Percentiles rank a stretch among this genome's conserved stretches.
Evolutionary conservation across 2,113 vertebrate species (phyloP).

Genomic region (Percina caprodes): DNA sequence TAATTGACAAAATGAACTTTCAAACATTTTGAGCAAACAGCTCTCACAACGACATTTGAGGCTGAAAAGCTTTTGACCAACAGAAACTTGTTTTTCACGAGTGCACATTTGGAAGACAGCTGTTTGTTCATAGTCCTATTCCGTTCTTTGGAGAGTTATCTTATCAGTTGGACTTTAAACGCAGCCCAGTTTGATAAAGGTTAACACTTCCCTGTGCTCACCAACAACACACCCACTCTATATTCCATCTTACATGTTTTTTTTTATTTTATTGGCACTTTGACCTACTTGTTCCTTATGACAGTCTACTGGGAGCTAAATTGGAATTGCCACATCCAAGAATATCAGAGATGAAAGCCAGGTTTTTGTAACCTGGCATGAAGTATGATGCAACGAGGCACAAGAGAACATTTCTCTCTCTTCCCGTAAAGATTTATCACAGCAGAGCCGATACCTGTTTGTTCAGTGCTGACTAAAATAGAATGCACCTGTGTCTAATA

Average conservation of each 20-base stretch:
- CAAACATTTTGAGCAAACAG: conserved; percentile 13
- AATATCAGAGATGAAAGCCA: conserved; percentile 17
- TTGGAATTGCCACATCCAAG: conserved; percentile 30
- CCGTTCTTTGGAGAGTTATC: conserved; percentile 55
- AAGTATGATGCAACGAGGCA: conserved; percentile 46
- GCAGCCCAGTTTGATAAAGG: conserved; percentile 63
- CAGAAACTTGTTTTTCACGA: conserved; percentile 30
- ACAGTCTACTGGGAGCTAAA: conserved; percentile 24
- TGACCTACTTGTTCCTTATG: conserved; percentile 65
- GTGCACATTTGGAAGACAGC: conserved; percentile 12
- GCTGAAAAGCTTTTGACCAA: neutral
- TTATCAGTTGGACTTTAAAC: conserved; percentile 79
- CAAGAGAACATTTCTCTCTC: conserved; percentile 41
- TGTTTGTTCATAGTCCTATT: conserved; percentile 68
- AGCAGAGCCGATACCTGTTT: conserved; percentile 57
- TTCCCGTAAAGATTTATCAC: conserved; percentile 46
- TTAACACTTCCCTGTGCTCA: conserved; percentile 36
- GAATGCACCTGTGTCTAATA: conserved; percentile 72
- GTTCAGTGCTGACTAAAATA: conserved; percentile 64
- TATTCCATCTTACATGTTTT: conserved; percentile 34
- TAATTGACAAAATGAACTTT: neutral
- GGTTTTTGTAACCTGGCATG: conserved; percentile 12
- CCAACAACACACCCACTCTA: conserved; percentile 41
- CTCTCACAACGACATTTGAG: conserved; percentile 7
- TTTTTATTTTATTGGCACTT: conserved; percentile 32